Conservation (phyloP, 2,888 invertebrate genomes). For the Caenorhabditis becei region DNA sequence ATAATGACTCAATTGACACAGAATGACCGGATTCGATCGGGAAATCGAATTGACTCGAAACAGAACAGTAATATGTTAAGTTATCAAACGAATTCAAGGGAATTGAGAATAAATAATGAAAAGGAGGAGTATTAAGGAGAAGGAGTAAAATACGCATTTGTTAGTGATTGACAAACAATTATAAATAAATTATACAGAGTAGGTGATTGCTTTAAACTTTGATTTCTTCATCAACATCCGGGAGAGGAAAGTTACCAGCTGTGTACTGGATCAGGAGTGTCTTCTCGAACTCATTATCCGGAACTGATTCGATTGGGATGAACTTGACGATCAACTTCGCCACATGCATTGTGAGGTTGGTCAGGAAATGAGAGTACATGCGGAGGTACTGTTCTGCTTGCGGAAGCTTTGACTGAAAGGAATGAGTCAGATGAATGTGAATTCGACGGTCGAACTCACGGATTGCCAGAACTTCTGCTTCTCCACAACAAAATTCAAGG, state of each 20-base stretch:
- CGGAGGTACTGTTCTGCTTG: constrained; percentile 19
- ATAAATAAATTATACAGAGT: no score
- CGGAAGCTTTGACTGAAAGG: neutral
- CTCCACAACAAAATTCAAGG: neutral
- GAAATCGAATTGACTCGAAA: constrained; percentile 1
- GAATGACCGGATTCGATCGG: neutral
- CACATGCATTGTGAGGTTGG: neutral
- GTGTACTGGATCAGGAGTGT: constrained; percentile 21
- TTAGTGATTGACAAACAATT: no score
- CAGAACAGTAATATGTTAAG: neutral
- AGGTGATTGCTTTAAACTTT: neutral
- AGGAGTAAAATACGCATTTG: no score
- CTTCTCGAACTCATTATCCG: constrained; percentile 7
- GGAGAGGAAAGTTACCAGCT: constrained; percentile 3
- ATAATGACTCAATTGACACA: neutral
- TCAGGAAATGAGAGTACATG: constrained; percentile 17
- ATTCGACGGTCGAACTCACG: neutral
- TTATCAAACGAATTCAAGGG: no score
- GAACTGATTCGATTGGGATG: constrained; percentile 2
- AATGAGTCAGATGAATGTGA: neutral
- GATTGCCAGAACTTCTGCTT: constrained; percentile 14
- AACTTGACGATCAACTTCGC: neutral
- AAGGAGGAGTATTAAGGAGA: no score
- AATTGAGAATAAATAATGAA: no score
- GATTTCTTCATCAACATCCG: neutral